Conservation (phyloP, 2,797 vertebrate species). For the Hydrocynus forskahlii region DNA sequence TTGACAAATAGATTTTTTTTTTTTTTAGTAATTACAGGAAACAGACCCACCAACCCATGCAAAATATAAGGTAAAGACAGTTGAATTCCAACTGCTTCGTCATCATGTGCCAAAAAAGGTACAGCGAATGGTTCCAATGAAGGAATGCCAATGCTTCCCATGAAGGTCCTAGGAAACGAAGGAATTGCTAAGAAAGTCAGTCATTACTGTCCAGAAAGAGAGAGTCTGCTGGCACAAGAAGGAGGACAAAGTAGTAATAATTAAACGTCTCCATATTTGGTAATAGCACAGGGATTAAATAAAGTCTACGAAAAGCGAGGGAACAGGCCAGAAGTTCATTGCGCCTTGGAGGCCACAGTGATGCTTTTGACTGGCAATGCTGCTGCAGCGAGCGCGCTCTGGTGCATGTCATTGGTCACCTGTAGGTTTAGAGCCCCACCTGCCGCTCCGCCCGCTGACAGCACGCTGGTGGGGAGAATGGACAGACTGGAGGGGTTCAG, state of each 20-base stretch:
- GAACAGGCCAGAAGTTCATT: constrained; percentile 69
- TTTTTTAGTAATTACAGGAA: constrained; percentile 19
- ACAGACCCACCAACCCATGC: constrained; percentile 21
- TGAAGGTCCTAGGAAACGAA: neutral
- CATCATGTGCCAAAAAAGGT: constrained; percentile 9
- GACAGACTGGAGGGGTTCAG: constrained; percentile 88
- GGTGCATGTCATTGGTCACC: constrained; percentile 78
- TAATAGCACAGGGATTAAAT: constrained; percentile 55
- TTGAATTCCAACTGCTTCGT: constrained; percentile 7
- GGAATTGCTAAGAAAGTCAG: neutral
- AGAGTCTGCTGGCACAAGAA: constrained; percentile 19
- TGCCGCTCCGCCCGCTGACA: constrained; percentile 80
- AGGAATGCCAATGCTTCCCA: neutral
- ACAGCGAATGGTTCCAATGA: too few species aligned
- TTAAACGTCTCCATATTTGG: constrained; percentile 53
- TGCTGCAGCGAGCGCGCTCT: constrained; percentile 80
- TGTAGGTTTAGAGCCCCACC: constrained; percentile 85
- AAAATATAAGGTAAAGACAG: constrained; percentile 20
- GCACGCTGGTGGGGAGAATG: constrained; percentile 85
- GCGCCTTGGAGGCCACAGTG: constrained; percentile 86
- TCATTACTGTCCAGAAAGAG: constrained; percentile 7
- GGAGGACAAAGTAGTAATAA: constrained; percentile 24
- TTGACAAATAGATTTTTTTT: neutral
- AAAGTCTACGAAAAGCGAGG: constrained; percentile 17
- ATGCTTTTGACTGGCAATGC: constrained; percentile 74